These are phyloP conservation scores for Paedocypris sp. DNA, from an alignment of 2,113 vertebrate species.

Conservation along the genomic window DNA sequence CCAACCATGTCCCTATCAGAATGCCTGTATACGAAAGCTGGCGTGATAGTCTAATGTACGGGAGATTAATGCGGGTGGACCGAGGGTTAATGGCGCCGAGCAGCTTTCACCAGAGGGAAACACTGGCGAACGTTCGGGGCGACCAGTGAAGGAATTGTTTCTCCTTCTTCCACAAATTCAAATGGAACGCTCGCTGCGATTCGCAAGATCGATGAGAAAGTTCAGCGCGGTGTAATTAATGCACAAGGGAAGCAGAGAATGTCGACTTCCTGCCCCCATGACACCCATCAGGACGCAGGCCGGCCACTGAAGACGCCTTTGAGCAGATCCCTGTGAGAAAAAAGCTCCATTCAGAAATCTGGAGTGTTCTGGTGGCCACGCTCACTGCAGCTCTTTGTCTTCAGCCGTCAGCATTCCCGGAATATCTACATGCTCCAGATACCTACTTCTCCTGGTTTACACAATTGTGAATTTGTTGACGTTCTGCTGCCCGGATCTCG, in stretches of 20 bases:
- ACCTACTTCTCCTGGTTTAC: constrained; percentile 88
- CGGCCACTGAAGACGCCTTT: constrained; percentile 53
- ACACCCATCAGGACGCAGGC: constrained; percentile 48
- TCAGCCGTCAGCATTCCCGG: constrained; percentile 71
- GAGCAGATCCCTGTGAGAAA: constrained; percentile 67
- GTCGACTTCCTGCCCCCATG: constrained; percentile 49
- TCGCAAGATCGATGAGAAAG: constrained; percentile 32
- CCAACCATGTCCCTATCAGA: too few relatives aligned
- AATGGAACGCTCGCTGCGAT: too few relatives aligned
- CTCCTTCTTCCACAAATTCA: constrained; percentile 27
- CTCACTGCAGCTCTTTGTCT: constrained; percentile 64
- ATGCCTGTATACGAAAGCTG: too few relatives aligned
- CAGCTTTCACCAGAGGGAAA: too few relatives aligned
- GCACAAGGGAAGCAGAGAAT: constrained; percentile 49
- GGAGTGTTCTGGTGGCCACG: constrained; percentile 55
- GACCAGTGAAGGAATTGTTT: too few relatives aligned
- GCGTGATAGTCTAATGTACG: too few relatives aligned
- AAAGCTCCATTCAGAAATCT: constrained; percentile 50
- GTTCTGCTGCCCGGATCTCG: too few relatives aligned
- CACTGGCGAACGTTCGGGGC: too few relatives aligned
- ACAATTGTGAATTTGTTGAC: constrained; percentile 95
- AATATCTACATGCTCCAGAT: constrained; percentile 89
- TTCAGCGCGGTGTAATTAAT: constrained; percentile 43
- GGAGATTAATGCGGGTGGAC: too few relatives aligned
- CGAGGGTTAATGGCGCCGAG: too few relatives aligned